These are phyloP conservation scores for Prosopocoilus inquinatus DNA, from an alignment of 2,888 invertebrate species.

Conservation along the genomic window DNA sequence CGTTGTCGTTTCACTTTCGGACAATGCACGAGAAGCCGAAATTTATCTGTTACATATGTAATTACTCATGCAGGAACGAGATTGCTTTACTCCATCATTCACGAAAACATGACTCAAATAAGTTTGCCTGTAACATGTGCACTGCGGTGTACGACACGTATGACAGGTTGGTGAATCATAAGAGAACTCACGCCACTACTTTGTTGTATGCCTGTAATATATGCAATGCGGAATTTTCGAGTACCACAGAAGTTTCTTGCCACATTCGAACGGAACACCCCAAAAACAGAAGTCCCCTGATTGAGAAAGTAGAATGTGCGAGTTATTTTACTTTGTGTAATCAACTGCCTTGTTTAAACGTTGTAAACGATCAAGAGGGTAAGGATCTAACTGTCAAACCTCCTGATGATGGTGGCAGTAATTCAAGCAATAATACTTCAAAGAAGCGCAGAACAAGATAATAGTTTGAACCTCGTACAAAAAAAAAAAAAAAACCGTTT, in stretches of 20 bases:
- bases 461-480: not conserved
- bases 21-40: slow-evolving; percentile 22
- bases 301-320: slow-evolving; percentile 3
- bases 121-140: slow-evolving; percentile 28
- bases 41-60: slow-evolving; percentile 27
- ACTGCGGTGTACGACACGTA: slow-evolving; percentile 27
- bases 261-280: slow-evolving; percentile 39
- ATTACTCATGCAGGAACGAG: slow-evolving; percentile 25
- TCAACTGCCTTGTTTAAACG: not conserved
- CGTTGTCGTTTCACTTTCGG: slow-evolving; percentile 25
- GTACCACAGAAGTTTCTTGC: slow-evolving; percentile 38
- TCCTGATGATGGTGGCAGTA: slow-evolving; percentile 2
- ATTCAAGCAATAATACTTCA: slow-evolving; percentile 9
- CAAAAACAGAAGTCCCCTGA: slow-evolving; percentile 14
- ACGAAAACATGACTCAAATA: slow-evolving; percentile 27
- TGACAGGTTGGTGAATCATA: slow-evolving; percentile 32
- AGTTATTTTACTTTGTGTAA: not conserved
- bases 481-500: slow-evolving; percentile 7
- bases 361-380: not conserved
- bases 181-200: slow-evolving; percentile 34
- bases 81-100: slow-evolving; percentile 26
- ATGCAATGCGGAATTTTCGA: slow-evolving; percentile 41
- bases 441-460: slow-evolving; percentile 11
- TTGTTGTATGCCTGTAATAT: slow-evolving; percentile 43
- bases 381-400: no score